Percentiles rank a stretch among this genome's conserved stretches.
Evolutionary conservation across 2,888 invertebrate species (phyloP).

Genomic region (Ichneumon xanthorius): DNA sequence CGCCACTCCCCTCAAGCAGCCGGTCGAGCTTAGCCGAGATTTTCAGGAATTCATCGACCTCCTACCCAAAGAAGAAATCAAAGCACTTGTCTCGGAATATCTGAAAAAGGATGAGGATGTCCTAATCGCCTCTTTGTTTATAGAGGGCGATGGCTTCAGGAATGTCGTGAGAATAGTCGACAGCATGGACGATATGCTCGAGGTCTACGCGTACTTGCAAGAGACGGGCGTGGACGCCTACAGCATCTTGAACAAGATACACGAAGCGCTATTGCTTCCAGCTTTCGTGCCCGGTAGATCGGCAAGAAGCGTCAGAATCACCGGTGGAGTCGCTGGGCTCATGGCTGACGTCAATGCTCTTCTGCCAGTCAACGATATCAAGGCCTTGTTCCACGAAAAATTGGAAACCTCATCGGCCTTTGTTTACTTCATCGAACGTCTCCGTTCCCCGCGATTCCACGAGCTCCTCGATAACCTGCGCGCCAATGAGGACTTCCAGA

Average conservation of each 20-base stretch:
- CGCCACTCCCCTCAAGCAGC: conserved; percentile 51
- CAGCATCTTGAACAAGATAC: conserved; percentile 56
- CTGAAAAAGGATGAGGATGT: conserved; percentile 58
- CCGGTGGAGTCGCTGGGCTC: conserved; percentile 65
- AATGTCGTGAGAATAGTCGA: conserved; percentile 56
- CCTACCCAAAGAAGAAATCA: neutral
- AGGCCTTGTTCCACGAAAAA: conserved; percentile 75
- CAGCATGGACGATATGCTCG: conserved; percentile 62
- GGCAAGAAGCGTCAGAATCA: conserved; percentile 9
- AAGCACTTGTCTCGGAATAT: conserved; percentile 19
- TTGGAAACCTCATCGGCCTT: conserved; percentile 74
- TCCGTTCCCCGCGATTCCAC: conserved; percentile 72
- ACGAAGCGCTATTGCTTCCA: conserved; percentile 54
- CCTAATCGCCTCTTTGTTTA: conserved; percentile 63
- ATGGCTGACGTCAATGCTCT: conserved; percentile 72
- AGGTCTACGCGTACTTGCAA: conserved; percentile 64
- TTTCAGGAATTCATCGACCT: conserved; percentile 67
- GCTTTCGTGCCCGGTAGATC: conserved; percentile 11
- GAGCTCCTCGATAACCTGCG: conserved; percentile 63
- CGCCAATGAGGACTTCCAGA: too few species aligned
- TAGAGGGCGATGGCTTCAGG: conserved; percentile 68
- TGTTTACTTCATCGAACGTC: conserved; percentile 68
- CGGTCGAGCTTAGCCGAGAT: conserved; percentile 56
- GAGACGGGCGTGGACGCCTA: conserved; percentile 66
- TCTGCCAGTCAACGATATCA: conserved; percentile 76